These are phyloP conservation scores for Oenanthe oenanthe DNA, from an alignment of 2,113 vertebrate genomes.

Conservation along the genomic window DNA sequence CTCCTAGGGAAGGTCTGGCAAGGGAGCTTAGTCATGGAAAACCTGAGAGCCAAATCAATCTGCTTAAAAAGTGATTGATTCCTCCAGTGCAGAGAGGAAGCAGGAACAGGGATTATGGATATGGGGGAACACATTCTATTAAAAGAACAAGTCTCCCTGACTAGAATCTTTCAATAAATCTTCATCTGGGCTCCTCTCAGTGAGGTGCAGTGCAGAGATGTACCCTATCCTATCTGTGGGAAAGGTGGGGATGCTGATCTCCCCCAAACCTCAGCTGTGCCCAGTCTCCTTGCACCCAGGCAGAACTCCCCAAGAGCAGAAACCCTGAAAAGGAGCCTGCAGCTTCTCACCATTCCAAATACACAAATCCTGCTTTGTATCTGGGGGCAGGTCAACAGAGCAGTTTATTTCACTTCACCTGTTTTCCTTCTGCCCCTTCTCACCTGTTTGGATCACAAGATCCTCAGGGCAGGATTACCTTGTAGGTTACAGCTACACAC, in stretches of 20 bases:
- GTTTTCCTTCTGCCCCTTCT: not conserved
- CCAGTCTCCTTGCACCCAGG: not conserved
- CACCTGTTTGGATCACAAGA: not conserved
- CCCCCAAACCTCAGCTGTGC: not conserved
- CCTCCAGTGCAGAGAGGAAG: not conserved
- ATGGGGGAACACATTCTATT: not conserved
- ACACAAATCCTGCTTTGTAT: not conserved
- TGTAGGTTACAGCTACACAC: not conserved
- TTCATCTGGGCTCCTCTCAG: not conserved
- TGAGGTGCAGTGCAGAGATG: not conserved
- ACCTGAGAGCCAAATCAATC: constrained; percentile 31
- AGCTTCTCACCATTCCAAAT: not conserved
- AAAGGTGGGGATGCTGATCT: not conserved
- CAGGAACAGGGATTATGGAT: not conserved
- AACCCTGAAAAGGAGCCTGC: not conserved
- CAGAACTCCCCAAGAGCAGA: not conserved
- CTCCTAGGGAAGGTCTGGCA: not conserved
- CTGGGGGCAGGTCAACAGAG: not conserved
- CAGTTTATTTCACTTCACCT: not conserved
- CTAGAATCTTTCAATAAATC: not conserved
- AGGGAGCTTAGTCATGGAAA: constrained; percentile 9
- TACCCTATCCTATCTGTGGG: fast-evolving
- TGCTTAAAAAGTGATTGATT: not conserved
- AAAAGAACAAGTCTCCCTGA: not conserved
- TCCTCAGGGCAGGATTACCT: not conserved